Evolutionary conservation across 1,140 invertebrate genomes (phyloP).

Genomic region (Samia ricini): DNA sequence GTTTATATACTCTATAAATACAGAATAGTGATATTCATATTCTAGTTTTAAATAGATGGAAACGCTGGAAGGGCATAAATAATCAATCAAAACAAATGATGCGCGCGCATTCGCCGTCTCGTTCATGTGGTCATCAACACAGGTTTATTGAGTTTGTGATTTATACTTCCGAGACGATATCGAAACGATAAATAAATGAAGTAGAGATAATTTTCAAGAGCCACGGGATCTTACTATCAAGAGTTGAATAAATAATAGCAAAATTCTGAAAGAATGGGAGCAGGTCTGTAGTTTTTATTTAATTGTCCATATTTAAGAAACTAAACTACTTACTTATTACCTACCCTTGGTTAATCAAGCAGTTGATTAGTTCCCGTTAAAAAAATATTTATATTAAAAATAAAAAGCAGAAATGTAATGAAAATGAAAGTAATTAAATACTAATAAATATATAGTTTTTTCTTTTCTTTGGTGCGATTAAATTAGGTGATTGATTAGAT

Average conservation of each 20-base stretch:
- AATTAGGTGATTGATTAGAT: not conserved
- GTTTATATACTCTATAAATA: not conserved
- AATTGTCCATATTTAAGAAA: not conserved
- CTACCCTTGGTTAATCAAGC: too few species aligned
- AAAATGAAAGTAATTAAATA: not conserved
- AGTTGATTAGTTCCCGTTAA: too few species aligned
- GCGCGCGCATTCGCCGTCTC: slow-evolving; percentile 27
- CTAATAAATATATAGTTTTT: not conserved
- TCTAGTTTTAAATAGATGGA: slow-evolving; percentile 14
- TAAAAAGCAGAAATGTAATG: too few species aligned
- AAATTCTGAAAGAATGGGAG: not conserved
- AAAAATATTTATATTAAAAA: too few species aligned
- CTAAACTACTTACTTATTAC: too few species aligned
- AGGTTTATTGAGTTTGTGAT: slow-evolving; percentile 2
- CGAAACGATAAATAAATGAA: slow-evolving; percentile 19
- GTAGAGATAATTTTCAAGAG: too few species aligned
- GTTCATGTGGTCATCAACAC: slow-evolving; percentile 19
- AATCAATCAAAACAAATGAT: slow-evolving; percentile 27
- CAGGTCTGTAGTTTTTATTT: not conserved
- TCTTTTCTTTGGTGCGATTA: not conserved
- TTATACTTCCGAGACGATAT: slow-evolving; percentile 20
- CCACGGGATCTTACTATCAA: too few species aligned
- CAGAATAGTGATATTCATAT: not conserved
- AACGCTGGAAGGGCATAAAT: slow-evolving; percentile 28
- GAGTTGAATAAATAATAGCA: too few species aligned